These are phyloP conservation scores for Dasyurus viverrinus DNA, from an alignment of 2,113 vertebrate species.

Conservation along the genomic window DNA sequence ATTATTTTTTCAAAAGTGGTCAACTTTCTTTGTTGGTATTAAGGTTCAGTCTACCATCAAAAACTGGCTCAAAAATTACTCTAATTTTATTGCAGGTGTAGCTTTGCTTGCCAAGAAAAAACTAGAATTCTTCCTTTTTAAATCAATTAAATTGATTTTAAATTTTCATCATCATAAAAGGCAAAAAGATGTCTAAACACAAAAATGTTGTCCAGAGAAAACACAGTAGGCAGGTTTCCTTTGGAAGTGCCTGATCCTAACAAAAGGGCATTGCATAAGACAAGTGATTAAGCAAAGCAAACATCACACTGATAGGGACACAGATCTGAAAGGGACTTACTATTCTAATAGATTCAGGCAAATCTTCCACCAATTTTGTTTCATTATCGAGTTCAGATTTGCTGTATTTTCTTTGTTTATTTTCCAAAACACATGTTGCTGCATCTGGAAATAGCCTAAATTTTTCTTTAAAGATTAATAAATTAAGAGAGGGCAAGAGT, in stretches of 20 bases:
- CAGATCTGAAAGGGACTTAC: neutral
- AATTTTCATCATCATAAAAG: conserved; percentile 47
- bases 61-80: neutral
- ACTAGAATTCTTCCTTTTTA: conserved; percentile 65
- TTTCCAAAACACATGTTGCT: neutral
- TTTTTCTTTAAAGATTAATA: conserved; percentile 34
- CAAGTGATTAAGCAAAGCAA: neutral
- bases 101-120: conserved; percentile 50
- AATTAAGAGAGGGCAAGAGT: neutral
- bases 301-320: neutral
- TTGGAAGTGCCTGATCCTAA: neutral
- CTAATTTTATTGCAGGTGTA: conserved; percentile 67
- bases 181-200: neutral
- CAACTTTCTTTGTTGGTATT: neutral
- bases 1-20: conserved; percentile 13
- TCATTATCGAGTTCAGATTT: neutral
- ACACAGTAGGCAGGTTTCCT: neutral
- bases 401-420: neutral
- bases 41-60: neutral
- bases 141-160: conserved; percentile 39
- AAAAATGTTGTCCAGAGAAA: neutral
- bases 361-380: neutral
- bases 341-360: neutral
- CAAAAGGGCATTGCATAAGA: neutral
- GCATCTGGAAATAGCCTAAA: neutral